A percentile compares a stretch with the other conserved stretches of the same genome.
Conservation (phyloP, 2,888 invertebrate species). For the Amphipyra berbera region DNA sequence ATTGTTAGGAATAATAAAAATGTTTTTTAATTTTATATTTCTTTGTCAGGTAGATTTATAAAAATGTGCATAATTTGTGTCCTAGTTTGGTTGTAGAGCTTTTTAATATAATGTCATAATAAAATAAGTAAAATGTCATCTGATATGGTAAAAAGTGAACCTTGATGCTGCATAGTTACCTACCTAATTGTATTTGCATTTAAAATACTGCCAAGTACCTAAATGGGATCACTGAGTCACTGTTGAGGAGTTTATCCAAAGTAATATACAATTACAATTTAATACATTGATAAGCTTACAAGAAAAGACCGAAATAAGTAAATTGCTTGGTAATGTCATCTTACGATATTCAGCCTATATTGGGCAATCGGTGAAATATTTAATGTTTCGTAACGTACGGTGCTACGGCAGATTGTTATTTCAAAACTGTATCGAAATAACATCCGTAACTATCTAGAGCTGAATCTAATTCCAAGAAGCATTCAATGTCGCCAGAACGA, state of each 20-base stretch:
- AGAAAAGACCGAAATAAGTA: slow-evolving; percentile 56
- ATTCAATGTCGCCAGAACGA: slow-evolving; percentile 81
- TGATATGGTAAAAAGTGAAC: slow-evolving; percentile 25
- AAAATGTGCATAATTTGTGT: slow-evolving; percentile 28
- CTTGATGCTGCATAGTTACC: slow-evolving; percentile 22
- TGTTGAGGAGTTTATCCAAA: slow-evolving; percentile 39
- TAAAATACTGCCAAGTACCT: slow-evolving; percentile 26
- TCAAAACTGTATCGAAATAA: slow-evolving; percentile 77
- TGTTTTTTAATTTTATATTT: slow-evolving; percentile 9
- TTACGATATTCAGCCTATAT: slow-evolving; percentile 55
- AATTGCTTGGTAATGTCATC: slow-evolving; percentile 58
- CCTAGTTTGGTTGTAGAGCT: slow-evolving; percentile 6
- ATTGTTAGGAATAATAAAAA: slow-evolving; percentile 1
- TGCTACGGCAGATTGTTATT: slow-evolving; percentile 74
- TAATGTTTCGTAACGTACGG: slow-evolving; percentile 66
- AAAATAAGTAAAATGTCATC: slow-evolving; percentile 14
- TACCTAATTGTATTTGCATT: slow-evolving; percentile 32
- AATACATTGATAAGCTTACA: slow-evolving; percentile 35
- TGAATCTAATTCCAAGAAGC: slow-evolving; percentile 80
- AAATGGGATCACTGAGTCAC: slow-evolving; percentile 9
- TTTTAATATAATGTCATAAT: neutral
- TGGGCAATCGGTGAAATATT: slow-evolving; percentile 64
- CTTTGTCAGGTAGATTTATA: neutral
- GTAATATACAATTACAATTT: slow-evolving; percentile 51
- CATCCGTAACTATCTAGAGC: slow-evolving; percentile 71